Conservation (phyloP, 2,888 invertebrate species). For the Dinocampus coccinellae region DNA sequence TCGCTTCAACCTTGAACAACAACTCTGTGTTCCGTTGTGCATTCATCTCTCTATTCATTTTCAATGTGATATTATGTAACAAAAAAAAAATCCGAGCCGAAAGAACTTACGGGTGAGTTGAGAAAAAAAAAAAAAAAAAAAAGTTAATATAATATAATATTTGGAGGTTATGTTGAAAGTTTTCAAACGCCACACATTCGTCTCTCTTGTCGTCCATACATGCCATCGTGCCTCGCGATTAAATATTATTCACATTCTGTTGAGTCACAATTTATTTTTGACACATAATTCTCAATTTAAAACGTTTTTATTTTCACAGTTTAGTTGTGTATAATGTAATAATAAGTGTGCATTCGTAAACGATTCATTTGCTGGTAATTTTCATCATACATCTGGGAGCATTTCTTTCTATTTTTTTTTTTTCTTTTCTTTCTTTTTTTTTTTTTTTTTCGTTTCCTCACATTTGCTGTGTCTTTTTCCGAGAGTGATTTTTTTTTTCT, state of each 20-base stretch:
- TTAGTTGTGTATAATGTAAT: not conserved
- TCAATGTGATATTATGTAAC: conserved; percentile 59
- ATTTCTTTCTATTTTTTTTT: conserved; percentile 4
- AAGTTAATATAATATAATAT: not conserved
- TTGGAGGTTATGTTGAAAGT: conserved; percentile 22
- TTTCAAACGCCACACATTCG: conserved; percentile 18
- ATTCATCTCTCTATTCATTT: conserved; percentile 25
- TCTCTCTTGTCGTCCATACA: not conserved
- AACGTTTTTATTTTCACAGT: not conserved
- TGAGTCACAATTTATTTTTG: conserved; percentile 46
- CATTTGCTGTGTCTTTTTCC: too few relatives aligned
- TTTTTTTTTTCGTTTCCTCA: not conserved
- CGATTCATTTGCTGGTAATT: conserved; percentile 3
- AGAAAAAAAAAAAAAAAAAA: conserved; percentile 49
- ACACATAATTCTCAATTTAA: conserved; percentile 6
- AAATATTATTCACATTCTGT: conserved; percentile 17
- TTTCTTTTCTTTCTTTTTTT: not conserved
- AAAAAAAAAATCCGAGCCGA: conserved; percentile 7
- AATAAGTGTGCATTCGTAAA: not conserved
- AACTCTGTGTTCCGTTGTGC: conserved; percentile 43
- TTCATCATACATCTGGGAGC: not conserved
- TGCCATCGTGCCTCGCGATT: conserved; percentile 21
- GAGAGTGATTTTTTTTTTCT: not conserved
- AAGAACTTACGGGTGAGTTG: conserved; percentile 53
- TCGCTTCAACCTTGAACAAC: conserved; percentile 40